These are phyloP conservation scores for Incurvaria masculella DNA, from an alignment of 2,888 invertebrate species.

Conservation along the genomic window DNA sequence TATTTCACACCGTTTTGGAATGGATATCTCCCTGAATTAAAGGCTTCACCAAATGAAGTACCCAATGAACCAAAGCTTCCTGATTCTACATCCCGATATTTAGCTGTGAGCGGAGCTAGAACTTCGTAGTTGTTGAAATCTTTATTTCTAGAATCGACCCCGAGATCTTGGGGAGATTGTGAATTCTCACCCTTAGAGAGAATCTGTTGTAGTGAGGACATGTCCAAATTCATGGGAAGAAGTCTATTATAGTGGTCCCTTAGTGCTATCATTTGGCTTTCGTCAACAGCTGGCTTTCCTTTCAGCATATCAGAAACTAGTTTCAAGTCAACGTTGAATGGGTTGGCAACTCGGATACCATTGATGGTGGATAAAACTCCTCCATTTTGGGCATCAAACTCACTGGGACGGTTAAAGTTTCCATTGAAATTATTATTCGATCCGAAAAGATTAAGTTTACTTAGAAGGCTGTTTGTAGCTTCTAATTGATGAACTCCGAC, in stretches of 20 bases:
- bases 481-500: constrained; percentile 44
- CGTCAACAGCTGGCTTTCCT: constrained; percentile 37
- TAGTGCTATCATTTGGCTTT: constrained; percentile 30
- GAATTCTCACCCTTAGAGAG: constrained; percentile 33
- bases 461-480: constrained; percentile 33
- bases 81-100: neutral
- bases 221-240: constrained; percentile 33
- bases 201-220: constrained; percentile 37
- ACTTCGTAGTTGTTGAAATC: constrained; percentile 19
- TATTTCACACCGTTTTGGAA: constrained; percentile 45
- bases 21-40: constrained; percentile 33
- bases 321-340: constrained; percentile 49
- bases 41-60: constrained; percentile 36
- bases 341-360: constrained; percentile 50
- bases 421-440: constrained; percentile 28
- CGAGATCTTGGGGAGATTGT: neutral
- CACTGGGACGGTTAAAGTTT: constrained; percentile 28
- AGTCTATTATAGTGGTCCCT: constrained; percentile 35
- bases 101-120: constrained; percentile 22
- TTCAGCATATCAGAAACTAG: constrained; percentile 47
- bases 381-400: constrained; percentile 30
- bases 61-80: constrained; percentile 29
- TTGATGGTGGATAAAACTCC: constrained; percentile 39
- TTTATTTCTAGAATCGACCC: neutral
- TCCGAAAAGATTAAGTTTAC: constrained; percentile 27